Evolutionary conservation across 2,113 vertebrate species (phyloP).

Genomic region (Pitta sordida): DNA sequence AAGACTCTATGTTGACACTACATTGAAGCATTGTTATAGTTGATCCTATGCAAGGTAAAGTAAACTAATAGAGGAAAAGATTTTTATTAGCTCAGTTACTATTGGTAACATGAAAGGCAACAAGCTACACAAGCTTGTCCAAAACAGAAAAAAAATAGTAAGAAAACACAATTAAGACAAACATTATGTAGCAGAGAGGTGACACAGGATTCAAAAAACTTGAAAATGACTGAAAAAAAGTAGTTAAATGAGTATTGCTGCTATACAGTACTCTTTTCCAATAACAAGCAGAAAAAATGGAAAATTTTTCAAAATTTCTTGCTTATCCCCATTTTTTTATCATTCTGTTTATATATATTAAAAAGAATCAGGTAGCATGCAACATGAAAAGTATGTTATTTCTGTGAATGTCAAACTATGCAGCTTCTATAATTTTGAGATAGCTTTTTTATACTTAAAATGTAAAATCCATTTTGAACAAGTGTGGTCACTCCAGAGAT

Average conservation of each 20-base stretch:
- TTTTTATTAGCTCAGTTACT: neutral
- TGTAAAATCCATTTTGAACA: neutral
- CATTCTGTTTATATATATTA: neutral
- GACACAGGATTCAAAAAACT: neutral
- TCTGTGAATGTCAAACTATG: neutral
- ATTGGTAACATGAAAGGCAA: neutral
- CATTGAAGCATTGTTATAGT: neutral
- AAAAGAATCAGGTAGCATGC: neutral
- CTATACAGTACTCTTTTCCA: neutral
- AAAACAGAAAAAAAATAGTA: neutral
- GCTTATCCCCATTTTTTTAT: neutral
- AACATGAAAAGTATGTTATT: neutral
- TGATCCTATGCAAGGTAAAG: neutral
- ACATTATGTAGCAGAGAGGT: neutral
- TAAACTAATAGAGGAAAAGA: neutral
- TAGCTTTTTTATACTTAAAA: neutral
- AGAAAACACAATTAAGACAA: neutral
- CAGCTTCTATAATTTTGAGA: neutral
- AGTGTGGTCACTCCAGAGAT: neutral
- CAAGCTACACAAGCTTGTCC: neutral
- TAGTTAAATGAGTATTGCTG: conserved; percentile 2
- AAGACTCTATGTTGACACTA: neutral
- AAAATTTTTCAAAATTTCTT: neutral
- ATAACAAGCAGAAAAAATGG: neutral
- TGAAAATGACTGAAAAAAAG: conserved; percentile 8